Percentiles rank a stretch among this genome's conserved stretches.
Conservation (phyloP, 2,888 invertebrate genomes). For the Lomographa bimaculata region DNA sequence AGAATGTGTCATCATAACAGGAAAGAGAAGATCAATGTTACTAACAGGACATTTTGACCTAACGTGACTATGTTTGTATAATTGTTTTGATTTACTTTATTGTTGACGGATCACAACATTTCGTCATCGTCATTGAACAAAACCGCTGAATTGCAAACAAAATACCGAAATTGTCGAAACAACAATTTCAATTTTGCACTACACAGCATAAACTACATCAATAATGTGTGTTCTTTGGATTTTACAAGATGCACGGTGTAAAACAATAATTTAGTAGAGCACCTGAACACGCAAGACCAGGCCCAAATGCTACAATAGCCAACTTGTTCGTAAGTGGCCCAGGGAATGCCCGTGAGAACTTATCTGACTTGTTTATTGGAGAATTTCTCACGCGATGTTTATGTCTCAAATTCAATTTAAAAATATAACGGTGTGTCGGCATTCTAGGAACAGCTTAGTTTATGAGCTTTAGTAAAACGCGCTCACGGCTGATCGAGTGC, state of each 20-base stretch:
- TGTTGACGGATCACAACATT: too few relatives aligned
- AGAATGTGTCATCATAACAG: conserved; percentile 17
- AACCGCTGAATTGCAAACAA: too few relatives aligned
- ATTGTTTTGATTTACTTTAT: too few relatives aligned
- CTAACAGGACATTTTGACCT: too few relatives aligned
- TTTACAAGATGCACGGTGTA: too few relatives aligned
- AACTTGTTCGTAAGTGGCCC: conserved; percentile 34
- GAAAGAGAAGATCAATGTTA: too few relatives aligned
- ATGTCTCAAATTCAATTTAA: conserved; percentile 52
- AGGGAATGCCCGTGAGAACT: conserved; percentile 54
- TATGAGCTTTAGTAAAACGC: conserved; percentile 16
- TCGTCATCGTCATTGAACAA: too few relatives aligned
- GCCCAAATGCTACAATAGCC: conserved; percentile 19
- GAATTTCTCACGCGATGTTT: conserved; percentile 66
- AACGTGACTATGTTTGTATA: too few relatives aligned
- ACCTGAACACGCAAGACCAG: conserved; percentile 2
- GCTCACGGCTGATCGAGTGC: conserved; percentile 8
- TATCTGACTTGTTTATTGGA: conserved; percentile 43
- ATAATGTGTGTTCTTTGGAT: too few relatives aligned
- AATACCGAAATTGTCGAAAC: too few relatives aligned
- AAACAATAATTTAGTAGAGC: neutral
- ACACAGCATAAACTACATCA: too few relatives aligned
- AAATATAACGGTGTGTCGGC: conserved; percentile 47
- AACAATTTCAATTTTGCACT: too few relatives aligned
- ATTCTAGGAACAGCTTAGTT: conserved; percentile 36